Evolutionary conservation across 2,888 invertebrate genomes (phyloP), one percentile per base, ranked within the genome.

Genomic region (Nineta flava): DNA sequence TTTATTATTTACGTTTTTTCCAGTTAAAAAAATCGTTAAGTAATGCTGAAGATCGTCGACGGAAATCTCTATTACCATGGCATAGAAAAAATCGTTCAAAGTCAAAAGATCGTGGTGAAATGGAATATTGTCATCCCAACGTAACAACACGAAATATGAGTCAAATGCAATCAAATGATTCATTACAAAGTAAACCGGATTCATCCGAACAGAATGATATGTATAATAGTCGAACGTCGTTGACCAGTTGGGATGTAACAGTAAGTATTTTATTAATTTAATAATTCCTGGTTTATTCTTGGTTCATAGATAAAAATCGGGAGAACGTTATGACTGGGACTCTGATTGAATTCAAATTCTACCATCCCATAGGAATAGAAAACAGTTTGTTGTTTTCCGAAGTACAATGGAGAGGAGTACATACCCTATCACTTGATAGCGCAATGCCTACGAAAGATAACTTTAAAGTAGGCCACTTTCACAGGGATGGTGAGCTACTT

Each of bases 51-150:
- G 91, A 92, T 65, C 76, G 90, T 12, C 78, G 91, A n/a, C 75
- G 92, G 49, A 87, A 91, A 62, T 91, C 91, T 1, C 70, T 95
- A 40, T 70, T 94, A 49, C 93, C 93, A 1, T 94, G 94, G 93
- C 79, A 83, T 57, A 75, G 83, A 52, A 83, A 83, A 62, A 77
- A 81, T 51, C 74, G 88, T 46, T 76, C 78, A 35, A 79, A 77
- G 53, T 81, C 82, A 31, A 45, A 57, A 55, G 74, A 74, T 59
- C 64, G 74, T 5, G 72, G 69, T 13, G 75, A 71, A 57, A 65
- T 64, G 35, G 72, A 70, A 52, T 71, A 69, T 57, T 65, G 61
- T 55, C 66, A 67, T 13, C 54, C 56, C 16, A 57, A 57, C 19
- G 48, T 52, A 31, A 55, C 48, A 54, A 58, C 9, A 54, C 57